Base-by-base conservation (phyloP, 92 coral and sea anemone species). In the Heteractis magnifica region DNA sequence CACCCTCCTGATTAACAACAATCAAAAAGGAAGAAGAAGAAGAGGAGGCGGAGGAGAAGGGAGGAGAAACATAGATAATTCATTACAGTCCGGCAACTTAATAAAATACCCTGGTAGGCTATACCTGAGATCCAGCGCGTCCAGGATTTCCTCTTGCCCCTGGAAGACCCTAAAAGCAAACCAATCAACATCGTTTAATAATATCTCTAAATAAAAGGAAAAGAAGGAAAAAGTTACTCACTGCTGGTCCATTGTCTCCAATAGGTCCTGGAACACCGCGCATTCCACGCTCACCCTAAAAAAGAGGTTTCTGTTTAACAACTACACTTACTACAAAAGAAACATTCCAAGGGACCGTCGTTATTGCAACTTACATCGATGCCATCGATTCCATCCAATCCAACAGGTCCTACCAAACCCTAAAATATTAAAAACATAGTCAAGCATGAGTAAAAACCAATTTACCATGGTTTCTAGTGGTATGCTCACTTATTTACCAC, bases 81-180 rank as follows among this genome's bases (percentile, higher is more conserved):
- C 2, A 34, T 34, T 34, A 34, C 44, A 34, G 44, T 34, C 44
- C 44, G 44, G 44, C 44, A 34, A 0, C 3, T 0, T 34, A 11
- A 64, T 15, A 20, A 6, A 68, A 7, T 11, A 23, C 10, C 5
- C 65, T 4, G 49, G 14, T 23, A 8, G 8, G 4, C 73, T 10
- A 26, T 71, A 81, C 84, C 84, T 81, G 84, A 49, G 84, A 49
- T 81, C 92, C 92, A 71, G 53, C 81, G 51, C 76, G 84, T 23
- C 92, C 92, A 77, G 87, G 55, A 6, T 20, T 59, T 20, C 92
- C 92, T 34, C 86, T 82, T 78, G 71, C 51, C 71, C 92, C 92
- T 41, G 81, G 52, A 51, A 77, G 75, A 18, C 92, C 92, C 92
- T 89, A 52, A 21, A 20, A 70, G 65, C 77, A 21, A 70, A 81